Conservation (phyloP, 1,140 invertebrate genomes). For the Drosophila pruinosa region DNA sequence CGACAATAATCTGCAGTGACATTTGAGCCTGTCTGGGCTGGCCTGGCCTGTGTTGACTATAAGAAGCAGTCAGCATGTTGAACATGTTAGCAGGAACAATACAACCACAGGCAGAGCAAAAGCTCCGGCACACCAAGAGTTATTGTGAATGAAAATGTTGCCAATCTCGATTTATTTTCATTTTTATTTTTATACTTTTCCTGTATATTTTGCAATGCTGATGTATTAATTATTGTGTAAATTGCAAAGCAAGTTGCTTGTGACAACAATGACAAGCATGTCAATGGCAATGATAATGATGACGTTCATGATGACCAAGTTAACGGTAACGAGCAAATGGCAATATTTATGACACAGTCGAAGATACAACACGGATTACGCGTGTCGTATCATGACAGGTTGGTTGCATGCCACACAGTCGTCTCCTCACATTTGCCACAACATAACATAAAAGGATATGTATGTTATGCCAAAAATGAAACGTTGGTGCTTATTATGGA, state of each 20-base stretch:
- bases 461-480: neutral
- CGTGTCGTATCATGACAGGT: neutral
- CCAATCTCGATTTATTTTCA: neutral
- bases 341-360: slow-evolving; percentile 3
- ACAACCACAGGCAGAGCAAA: neutral
- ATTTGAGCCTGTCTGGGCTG: slow-evolving; percentile 47
- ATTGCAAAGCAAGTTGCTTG: slow-evolving; percentile 42
- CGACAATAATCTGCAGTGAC: slow-evolving; percentile 59
- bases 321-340: slow-evolving; percentile 1
- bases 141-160: slow-evolving; percentile 9
- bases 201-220: neutral
- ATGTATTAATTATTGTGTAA: slow-evolving; percentile 47
- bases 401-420: neutral
- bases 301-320: neutral
- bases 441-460: neutral
- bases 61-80: slow-evolving; percentile 7
- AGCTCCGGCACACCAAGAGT: too few species aligned
- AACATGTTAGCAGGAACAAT: neutral
- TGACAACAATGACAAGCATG: slow-evolving; percentile 12
- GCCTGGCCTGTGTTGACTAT: neutral
- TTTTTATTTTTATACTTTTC: neutral
- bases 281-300: neutral
- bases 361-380: slow-evolving; percentile 3
- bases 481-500: neutral
- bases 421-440: neutral